phyloP scores from a whole-genome alignment of 2,113 vertebrate genomes.

The Poicephalus meyeri region DNA sequence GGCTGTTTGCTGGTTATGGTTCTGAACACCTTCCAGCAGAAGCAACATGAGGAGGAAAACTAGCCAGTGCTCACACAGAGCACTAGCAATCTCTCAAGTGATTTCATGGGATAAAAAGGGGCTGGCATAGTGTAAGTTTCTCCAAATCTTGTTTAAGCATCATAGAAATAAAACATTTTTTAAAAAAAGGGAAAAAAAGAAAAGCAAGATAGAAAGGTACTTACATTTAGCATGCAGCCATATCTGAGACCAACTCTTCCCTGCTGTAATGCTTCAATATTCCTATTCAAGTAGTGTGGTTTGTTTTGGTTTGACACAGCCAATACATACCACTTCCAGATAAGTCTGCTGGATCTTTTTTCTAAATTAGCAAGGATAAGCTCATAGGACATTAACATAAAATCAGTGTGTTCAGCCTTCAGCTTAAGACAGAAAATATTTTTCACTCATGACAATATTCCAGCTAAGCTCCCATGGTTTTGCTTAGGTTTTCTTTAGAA shows the following conservation, averaged over 20 bases:
- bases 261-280: not conserved
- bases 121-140: fast-evolving
- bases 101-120: not conserved
- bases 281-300: not conserved
- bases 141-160: not conserved
- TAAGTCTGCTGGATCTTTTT: not conserved
- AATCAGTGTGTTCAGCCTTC: not conserved
- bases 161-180: not conserved
- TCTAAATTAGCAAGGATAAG: not conserved
- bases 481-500: not conserved
- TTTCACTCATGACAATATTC: not conserved
- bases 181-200: fast-evolving
- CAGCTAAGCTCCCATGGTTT: not conserved
- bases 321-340: not conserved
- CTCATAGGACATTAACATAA: not conserved
- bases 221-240: not conserved
- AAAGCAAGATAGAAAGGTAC: not conserved
- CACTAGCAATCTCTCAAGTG: not conserved
- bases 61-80: not conserved
- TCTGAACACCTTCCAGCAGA: not conserved
- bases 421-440: not conserved
- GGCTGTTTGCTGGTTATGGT: fast-evolving
- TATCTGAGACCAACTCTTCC: not conserved
- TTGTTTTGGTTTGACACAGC: not conserved
- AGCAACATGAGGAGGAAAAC: not conserved